These are phyloP conservation scores for Entomobrya proxima DNA, from an alignment of 2,888 invertebrate genomes.

Conservation along the genomic window DNA sequence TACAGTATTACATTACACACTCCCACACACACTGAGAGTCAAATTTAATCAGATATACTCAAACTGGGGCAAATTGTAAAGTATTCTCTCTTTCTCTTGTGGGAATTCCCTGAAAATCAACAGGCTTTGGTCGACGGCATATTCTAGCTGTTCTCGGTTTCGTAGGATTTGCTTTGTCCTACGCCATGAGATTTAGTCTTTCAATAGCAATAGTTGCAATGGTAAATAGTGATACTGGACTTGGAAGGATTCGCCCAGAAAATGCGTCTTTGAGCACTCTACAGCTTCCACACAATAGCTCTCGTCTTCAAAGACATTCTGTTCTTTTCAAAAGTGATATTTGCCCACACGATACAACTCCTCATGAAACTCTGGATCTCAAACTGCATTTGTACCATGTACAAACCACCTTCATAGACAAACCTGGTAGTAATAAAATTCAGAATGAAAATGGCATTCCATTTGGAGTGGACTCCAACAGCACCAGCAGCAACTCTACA, in stretches of 20 bases:
- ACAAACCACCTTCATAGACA: not conserved
- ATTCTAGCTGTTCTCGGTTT: conserved; percentile 69
- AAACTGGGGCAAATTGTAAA: not conserved
- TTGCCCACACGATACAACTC: conserved; percentile 55
- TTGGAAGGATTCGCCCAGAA: not conserved
- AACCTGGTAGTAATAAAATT: not conserved
- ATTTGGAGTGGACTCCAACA: conserved; percentile 2
- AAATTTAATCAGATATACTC: not conserved
- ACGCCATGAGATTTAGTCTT: conserved; percentile 72
- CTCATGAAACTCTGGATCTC: conserved; percentile 39
- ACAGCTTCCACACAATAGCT: not conserved
- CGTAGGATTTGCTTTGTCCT: conserved; percentile 69
- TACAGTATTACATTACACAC: too few species aligned
- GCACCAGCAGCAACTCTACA: not conserved
- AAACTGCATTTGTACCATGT: conserved; percentile 45
- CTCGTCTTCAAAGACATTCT: not conserved
- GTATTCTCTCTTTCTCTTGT: not conserved
- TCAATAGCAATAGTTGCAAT: conserved; percentile 71
- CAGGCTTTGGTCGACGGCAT: conserved; percentile 71
- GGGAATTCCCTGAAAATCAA: not conserved
- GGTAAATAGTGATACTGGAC: conserved; percentile 31
- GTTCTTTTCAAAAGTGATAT: conserved; percentile 54
- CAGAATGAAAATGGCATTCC: not conserved
- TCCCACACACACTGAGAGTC: not conserved
- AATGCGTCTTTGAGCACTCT: not conserved